Percentiles rank a stretch among this genome's conserved stretches.
Evolutionary conservation across 2,113 vertebrate genomes (phyloP).

Genomic region (Hyperoodon ampullatus): DNA sequence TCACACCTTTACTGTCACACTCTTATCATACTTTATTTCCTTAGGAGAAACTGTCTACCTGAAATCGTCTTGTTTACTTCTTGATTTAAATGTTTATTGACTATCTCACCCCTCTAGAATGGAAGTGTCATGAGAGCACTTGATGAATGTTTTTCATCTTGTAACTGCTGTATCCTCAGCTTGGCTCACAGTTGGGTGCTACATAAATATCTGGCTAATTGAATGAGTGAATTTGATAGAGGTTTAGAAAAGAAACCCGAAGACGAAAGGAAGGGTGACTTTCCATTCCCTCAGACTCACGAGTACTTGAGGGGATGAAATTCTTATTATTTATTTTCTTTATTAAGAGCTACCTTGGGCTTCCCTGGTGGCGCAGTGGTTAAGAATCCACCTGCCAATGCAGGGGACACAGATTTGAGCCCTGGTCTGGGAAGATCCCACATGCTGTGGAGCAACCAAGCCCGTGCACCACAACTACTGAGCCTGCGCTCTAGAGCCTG

Average conservation of each 20-base stretch:
- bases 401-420: too few species aligned
- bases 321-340: constrained; percentile 7
- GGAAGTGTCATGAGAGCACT: background rate
- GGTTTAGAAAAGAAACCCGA: constrained; percentile 38
- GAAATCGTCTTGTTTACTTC: constrained; percentile 43
- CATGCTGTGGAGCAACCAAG: too few species aligned
- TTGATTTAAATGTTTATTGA: constrained; percentile 7
- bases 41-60: background rate
- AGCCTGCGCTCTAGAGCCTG: too few species aligned
- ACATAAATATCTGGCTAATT: constrained; percentile 20
- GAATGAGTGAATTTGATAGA: background rate
- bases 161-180: background rate
- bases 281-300: constrained; percentile 14
- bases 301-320: background rate
- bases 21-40: constrained; percentile 19
- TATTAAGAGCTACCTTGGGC: background rate
- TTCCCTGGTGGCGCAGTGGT: too few species aligned
- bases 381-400: too few species aligned
- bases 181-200: background rate
- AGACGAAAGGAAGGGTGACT: background rate
- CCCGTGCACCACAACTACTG: too few species aligned
- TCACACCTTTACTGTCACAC: background rate
- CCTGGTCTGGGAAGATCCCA: too few species aligned
- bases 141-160: background rate
- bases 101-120: background rate